Evolutionary conservation across 2,113 vertebrate species (phyloP).

Genomic region (Benitochromis conjunctus): DNA sequence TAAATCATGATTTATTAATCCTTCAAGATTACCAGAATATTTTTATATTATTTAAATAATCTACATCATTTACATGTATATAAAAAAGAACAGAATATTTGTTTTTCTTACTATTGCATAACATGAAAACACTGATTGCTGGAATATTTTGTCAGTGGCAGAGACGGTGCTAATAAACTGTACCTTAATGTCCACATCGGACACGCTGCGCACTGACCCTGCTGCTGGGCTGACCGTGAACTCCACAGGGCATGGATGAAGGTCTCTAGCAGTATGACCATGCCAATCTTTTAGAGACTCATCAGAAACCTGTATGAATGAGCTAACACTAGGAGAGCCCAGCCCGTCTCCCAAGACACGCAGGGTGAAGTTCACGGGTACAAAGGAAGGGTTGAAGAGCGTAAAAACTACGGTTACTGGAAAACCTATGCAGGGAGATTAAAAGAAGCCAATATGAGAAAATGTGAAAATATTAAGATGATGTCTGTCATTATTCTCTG

Average conservation of each 20-base stretch:
- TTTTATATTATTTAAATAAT: neutral
- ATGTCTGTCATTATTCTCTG: neutral
- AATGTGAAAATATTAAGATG: neutral
- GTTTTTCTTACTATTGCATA: neutral
- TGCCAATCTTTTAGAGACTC: conserved; percentile 38
- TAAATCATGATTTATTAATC: neutral
- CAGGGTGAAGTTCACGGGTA: conserved; percentile 81
- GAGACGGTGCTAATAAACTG: neutral
- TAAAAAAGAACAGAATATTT: neutral
- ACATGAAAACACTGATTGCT: neutral
- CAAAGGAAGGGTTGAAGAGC: conserved; percentile 82
- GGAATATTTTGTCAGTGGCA: fast-evolving
- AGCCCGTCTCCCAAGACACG: conserved; percentile 77
- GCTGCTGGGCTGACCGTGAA: conserved; percentile 74
- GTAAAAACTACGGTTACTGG: conserved; percentile 71
- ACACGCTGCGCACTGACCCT: conserved; percentile 72
- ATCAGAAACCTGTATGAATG: conserved; percentile 35
- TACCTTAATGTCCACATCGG: conserved; percentile 73
- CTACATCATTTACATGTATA: neutral
- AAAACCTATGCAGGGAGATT: conserved; percentile 73
- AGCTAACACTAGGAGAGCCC: conserved; percentile 65
- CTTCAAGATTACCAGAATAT: neutral
- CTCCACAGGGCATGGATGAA: conserved; percentile 64
- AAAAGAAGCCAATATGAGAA: neutral
- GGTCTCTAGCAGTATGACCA: neutral